Evolutionary conservation across 2,888 invertebrate species (phyloP), one percentile per base, ranked within the genome.

Genomic region (Habrosyne pyritoides): DNA sequence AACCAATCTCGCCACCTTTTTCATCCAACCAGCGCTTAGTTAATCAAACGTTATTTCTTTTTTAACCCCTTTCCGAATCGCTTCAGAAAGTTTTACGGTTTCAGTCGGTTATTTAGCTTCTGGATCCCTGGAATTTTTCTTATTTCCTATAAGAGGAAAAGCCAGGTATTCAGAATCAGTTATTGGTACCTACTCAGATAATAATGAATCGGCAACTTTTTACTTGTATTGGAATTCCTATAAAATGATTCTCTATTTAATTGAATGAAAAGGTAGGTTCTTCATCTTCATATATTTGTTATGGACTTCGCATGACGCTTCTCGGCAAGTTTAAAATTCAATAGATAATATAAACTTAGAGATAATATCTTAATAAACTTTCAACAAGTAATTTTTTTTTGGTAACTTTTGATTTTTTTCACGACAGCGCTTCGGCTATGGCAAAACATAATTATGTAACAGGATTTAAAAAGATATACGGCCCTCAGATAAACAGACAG

Each of bases 41-140:
- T 42, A 42, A 42, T 42, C 42, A 42, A 42, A 42, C 42, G 42
- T 42, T 42, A 18, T 42, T 42, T 18, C 18, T 18, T 42, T 42
- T 33, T 42, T 18, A 42, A 42, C 8, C 42, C 42, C 42, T 42
- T 42, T 42, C 18, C 8, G 18, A 42, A 42, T 42, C 42, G 42
- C 42, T 42, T 18, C 18, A 18, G 18, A 42, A 42, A 42, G 42
- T 42, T 42, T 42, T 42, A 42, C 18, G 42, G 18, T 42, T 42
- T 42, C 42, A 14, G 42, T 42, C 42, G 18, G 14, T 18, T 42
- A 42, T 42, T 18, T 8, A 42, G 42, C 42, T 42, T 42, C 8
- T 5, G 5, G 12, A 36, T n/a, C n/a, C n/a, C n/a, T n/a, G n/a
- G n/a, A n/a, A n/a, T n/a, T n/a, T n/a, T n/a, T n/a, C n/a, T n/a